Evolutionary conservation across 2,888 invertebrate species (phyloP), one percentile per base, ranked within the genome.

Genomic region (Phalera bucephala): DNA sequence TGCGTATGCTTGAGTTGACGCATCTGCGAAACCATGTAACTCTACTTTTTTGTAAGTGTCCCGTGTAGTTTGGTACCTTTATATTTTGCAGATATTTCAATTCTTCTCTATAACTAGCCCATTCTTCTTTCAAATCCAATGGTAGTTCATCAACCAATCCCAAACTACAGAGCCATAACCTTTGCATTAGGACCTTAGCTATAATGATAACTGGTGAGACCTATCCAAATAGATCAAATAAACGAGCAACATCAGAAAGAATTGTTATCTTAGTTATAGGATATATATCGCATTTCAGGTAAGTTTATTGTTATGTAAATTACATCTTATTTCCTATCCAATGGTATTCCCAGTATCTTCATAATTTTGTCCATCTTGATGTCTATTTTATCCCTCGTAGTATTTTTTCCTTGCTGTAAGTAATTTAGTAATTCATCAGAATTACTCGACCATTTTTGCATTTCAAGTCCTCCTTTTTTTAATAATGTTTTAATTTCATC

Each of bases 391-490:
- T 17, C 17, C 5, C 5, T 17, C 17, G 5, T 17, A 17, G 3
- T 17, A 17, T 5, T 3, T 17, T 17, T 17, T 3, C 5, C 17
- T 3, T 17, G 3, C 5, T 17, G 17, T 17, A 17, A 17, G 5
- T 17, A 10, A 11, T 33, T 33, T 20, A 33, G 5, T 3, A 17
- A 3, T 17, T 17, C 17, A 3, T 17, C 17, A 17, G 31, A 31
- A 21, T 31, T 31, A n/a, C 31, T 31, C 0, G 31, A 21, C 21
- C 31, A 31, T 5, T 31, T 31, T 22, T 66, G 48, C 25, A 68
- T 42, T 13, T 50, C 31, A 36, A 68, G 64, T 5, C 63, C 62
- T 23, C 62, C 66, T 15, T 42, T 38, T 17, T 33, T 45, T 14
- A 64, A 27, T 17, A 68, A 23, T 5, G 9, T 27, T 5, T 36